Conservation (phyloP, 2,888 invertebrate species). For the Drosophila neotestacea region DNA sequence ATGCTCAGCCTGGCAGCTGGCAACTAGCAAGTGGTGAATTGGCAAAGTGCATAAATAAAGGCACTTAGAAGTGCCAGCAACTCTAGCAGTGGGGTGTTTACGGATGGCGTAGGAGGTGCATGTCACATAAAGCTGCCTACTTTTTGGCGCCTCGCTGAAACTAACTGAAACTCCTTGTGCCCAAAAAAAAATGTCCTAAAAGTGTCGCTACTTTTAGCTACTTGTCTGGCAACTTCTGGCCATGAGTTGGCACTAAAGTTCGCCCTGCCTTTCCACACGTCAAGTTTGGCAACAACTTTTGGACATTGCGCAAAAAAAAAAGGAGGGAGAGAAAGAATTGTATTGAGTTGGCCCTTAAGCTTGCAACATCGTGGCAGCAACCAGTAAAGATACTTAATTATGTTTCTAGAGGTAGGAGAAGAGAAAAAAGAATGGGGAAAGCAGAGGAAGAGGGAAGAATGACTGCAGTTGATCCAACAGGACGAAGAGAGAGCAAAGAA, state of each 20-base stretch:
- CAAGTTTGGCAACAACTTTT: constrained; percentile 50
- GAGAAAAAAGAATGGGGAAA: not conserved
- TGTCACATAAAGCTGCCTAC: constrained; percentile 53
- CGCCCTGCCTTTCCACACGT: constrained; percentile 50
- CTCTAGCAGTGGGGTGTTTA: not conserved
- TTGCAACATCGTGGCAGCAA: constrained; percentile 3
- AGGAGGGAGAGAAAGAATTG: not conserved
- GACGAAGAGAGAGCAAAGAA: constrained; percentile 1
- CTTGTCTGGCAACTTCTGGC: constrained; percentile 53
- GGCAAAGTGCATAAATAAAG: constrained; percentile 64
- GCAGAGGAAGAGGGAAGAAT: not conserved
- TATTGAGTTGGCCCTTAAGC: constrained; percentile 22
- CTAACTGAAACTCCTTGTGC: constrained; percentile 24
- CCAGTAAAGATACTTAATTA: constrained; percentile 51
- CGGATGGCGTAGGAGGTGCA: constrained; percentile 2
- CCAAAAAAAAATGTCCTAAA: constrained; percentile 20
- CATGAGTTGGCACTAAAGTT: constrained; percentile 57
- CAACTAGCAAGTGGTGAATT: constrained; percentile 11
- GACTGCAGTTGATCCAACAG: constrained; percentile 17
- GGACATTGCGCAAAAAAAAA: constrained; percentile 22
- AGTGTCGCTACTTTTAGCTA: constrained; percentile 44
- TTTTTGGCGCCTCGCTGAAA: constrained; percentile 54
- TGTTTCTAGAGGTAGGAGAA: constrained; percentile 24
- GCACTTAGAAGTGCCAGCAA: constrained; percentile 33
- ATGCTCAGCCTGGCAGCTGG: constrained; percentile 22